phyloP scores from a whole-genome alignment of 2,797 vertebrate genomes.

The Lepus oiostolus region DNA sequence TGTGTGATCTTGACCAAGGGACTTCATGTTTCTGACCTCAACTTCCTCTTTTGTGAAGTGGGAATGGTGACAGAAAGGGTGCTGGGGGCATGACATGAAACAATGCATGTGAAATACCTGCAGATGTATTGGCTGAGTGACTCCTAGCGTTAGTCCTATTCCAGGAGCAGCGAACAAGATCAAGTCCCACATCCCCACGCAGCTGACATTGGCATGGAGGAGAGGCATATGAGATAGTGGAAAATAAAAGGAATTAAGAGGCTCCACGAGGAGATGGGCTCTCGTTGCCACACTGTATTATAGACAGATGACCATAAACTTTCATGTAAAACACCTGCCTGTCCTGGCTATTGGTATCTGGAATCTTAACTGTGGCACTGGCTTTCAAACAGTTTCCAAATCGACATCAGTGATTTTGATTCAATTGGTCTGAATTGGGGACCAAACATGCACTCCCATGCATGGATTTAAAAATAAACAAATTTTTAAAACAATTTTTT shows the following conservation, averaged over 20 bases:
- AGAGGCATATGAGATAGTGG: neutral
- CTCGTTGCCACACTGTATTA: neutral
- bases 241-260: neutral
- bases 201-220: neutral
- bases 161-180: neutral
- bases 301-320: accelerated
- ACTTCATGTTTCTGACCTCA: neutral
- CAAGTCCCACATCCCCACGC: neutral
- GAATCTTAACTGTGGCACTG: neutral
- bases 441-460: neutral
- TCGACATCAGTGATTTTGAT: neutral
- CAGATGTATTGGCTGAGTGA: neutral
- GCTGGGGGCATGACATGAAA: neutral
- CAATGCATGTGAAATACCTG: too few species aligned
- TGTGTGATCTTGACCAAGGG: neutral
- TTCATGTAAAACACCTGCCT: neutral
- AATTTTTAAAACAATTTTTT: too few species aligned
- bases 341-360: neutral
- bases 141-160: neutral
- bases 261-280: neutral
- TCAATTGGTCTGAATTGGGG: neutral
- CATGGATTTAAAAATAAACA: too few species aligned
- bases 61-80: neutral
- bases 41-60: neutral
- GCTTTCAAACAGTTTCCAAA: neutral